Evolutionary conservation across 1,140 invertebrate species (phyloP).

Genomic region (Bradynema listronoti): DNA sequence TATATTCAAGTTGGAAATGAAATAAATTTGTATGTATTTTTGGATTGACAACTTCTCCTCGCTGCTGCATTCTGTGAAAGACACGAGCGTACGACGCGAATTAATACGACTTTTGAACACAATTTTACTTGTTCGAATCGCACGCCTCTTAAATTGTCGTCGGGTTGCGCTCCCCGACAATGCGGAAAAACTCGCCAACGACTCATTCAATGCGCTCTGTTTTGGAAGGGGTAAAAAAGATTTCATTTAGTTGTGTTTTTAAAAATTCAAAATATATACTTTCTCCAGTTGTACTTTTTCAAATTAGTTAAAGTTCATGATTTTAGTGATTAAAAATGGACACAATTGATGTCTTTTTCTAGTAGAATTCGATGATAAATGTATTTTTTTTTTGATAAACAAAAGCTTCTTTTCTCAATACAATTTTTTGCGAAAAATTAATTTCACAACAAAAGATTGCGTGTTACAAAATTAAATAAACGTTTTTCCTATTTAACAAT

Average conservation of each 20-base stretch:
- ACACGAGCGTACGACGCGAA: not conserved
- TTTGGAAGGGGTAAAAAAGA: conserved; percentile 13
- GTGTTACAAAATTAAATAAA: too few relatives aligned
- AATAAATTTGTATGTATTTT: not conserved
- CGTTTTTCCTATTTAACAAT: not conserved
- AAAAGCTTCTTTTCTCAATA: not conserved
- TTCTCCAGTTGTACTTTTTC: not conserved
- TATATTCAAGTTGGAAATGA: not conserved
- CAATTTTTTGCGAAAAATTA: not conserved
- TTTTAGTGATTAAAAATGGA: not conserved
- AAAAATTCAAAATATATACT: not conserved
- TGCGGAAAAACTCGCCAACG: conserved; percentile 7
- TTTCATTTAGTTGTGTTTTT: too few relatives aligned
- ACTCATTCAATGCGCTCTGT: conserved; percentile 18
- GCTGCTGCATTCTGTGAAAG: not conserved
- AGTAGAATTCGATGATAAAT: not conserved
- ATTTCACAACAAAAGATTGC: too few relatives aligned
- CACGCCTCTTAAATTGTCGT: not conserved
- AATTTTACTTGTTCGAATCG: not conserved
- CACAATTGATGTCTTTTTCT: not conserved
- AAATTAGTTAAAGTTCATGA: not conserved
- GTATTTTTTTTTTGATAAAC: not conserved
- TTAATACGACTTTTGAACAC: not conserved
- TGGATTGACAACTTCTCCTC: not conserved
- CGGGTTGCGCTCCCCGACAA: conserved; percentile 7